phyloP scores from a whole-genome alignment of 2,113 vertebrate genomes.

The Eptesicus fuscus region DNA sequence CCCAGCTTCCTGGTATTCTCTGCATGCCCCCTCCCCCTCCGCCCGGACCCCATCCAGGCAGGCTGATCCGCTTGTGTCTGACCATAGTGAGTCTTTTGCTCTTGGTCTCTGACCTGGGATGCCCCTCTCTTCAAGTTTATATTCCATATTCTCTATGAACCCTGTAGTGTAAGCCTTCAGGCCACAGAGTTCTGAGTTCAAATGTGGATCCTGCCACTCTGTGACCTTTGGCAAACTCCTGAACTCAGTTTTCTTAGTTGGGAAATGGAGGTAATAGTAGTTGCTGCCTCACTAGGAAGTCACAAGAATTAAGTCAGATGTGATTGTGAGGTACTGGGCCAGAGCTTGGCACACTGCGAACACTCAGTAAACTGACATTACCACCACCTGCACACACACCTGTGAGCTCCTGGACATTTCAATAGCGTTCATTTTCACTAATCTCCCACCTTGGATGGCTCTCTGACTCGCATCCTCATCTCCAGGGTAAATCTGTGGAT shows the following conservation, averaged over 20 bases:
- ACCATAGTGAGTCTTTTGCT: neutral
- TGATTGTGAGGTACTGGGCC: neutral
- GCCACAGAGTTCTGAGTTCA: neutral
- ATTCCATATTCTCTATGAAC: neutral
- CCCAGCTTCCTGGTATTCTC: neutral
- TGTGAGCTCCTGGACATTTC: neutral
- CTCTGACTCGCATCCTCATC: neutral
- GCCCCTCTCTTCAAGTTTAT: neutral
- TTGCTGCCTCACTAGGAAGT: neutral
- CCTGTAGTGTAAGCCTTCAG: neutral
- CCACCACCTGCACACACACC: neutral
- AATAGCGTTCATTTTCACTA: neutral
- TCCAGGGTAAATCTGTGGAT: neutral
- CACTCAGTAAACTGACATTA: neutral
- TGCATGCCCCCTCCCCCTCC: neutral
- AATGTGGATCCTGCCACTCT: neutral
- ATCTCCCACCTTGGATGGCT: neutral
- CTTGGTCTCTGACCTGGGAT: neutral
- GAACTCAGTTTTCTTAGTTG: neutral
- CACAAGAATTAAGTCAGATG: neutral
- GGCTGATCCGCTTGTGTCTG: neutral
- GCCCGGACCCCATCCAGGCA: rapidly evolving
- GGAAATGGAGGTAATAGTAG: neutral
- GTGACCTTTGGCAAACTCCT: neutral
- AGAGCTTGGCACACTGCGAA: neutral